Evolutionary conservation across 2,113 vertebrate species (phyloP).

Genomic region (Neopipo cinnamomea): DNA sequence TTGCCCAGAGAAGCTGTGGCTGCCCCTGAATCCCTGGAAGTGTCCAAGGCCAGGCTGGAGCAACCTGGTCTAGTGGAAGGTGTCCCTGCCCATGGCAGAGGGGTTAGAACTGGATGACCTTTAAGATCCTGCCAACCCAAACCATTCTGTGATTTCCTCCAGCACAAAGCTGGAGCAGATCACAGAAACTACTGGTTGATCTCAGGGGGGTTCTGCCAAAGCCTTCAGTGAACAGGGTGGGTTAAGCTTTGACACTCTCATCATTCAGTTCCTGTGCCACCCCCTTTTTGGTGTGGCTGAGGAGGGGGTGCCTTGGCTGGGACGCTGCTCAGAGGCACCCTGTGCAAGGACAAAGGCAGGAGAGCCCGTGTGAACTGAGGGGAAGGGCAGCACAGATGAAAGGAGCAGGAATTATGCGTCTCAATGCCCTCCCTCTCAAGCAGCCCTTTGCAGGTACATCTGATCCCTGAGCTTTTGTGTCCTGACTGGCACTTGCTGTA

Average conservation of each 20-base stretch:
- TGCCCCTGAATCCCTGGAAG: neutral
- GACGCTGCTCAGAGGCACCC: neutral
- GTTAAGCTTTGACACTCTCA: neutral
- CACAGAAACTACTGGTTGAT: neutral
- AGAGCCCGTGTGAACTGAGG: neutral
- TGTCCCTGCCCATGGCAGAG: neutral
- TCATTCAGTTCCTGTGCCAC: neutral
- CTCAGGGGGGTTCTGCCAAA: neutral
- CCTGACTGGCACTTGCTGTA: slow-evolving; percentile 23
- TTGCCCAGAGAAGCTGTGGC: neutral
- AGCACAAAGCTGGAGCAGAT: neutral
- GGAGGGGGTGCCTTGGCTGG: neutral
- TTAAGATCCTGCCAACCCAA: neutral
- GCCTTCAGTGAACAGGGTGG: neutral
- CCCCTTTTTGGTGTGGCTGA: neutral
- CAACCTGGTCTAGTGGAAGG: accelerated
- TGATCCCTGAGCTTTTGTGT: slow-evolving; percentile 20
- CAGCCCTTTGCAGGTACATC: slow-evolving; percentile 10
- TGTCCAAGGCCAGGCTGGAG: neutral
- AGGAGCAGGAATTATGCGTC: slow-evolving; percentile 19
- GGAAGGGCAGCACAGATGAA: neutral
- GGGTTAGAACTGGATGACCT: neutral
- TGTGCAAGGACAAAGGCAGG: neutral
- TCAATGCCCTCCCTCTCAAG: slow-evolving; percentile 5
- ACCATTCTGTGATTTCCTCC: neutral